Evolutionary conservation across 1,140 invertebrate species (phyloP).

Genomic region (Anthonomus grandis): DNA sequence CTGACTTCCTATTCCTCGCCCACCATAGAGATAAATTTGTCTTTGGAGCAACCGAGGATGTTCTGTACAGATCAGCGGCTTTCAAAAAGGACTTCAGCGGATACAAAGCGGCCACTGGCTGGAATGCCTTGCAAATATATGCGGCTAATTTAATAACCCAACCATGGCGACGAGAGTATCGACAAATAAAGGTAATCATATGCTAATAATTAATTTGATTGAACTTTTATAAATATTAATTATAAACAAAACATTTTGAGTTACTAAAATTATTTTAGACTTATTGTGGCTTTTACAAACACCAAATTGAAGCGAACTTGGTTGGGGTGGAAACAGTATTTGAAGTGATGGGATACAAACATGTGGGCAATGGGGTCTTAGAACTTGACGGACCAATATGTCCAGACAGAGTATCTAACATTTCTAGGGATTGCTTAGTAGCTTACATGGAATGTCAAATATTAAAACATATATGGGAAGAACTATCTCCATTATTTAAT

Average conservation of each 20-base stretch:
- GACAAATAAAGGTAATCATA: conserved; percentile 67
- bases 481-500: conserved; percentile 52
- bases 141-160: conserved; percentile 80
- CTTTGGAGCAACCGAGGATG: conserved; percentile 67
- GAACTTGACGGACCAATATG: conserved; percentile 71
- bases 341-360: conserved; percentile 76
- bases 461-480: conserved; percentile 57
- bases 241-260: too few relatives aligned
- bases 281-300: conserved; percentile 82
- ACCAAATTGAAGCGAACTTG: conserved; percentile 77
- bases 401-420: conserved; percentile 71
- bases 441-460: conserved; percentile 84
- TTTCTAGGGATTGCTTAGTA: conserved; percentile 80
- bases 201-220: too few relatives aligned
- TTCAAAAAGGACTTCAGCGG: conserved; percentile 71
- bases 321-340: conserved; percentile 72
- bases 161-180: conserved; percentile 85
- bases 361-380: conserved; percentile 55
- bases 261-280: conserved; percentile 60
- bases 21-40: conserved; percentile 78
- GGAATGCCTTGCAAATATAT: conserved; percentile 79
- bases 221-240: too few relatives aligned
- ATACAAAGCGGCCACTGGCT: conserved; percentile 74
- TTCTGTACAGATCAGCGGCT: conserved; percentile 69
- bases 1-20: conserved; percentile 71